Evolutionary conservation across 2,888 invertebrate species (phyloP), one percentile per base, ranked within the genome.

Genomic region (Xylota segnis): DNA sequence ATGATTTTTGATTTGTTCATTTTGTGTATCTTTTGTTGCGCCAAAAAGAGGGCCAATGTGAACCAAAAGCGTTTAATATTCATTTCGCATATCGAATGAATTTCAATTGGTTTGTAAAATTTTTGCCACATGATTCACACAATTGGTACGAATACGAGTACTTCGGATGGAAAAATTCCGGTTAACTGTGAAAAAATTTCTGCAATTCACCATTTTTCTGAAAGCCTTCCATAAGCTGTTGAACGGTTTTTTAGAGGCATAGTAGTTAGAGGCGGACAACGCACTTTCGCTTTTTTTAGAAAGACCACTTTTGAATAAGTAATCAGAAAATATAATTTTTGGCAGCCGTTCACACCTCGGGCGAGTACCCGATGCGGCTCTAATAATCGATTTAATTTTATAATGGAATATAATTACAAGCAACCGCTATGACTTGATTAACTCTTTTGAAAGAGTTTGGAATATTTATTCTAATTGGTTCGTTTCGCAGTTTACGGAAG

Each of bases 31-130:
- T 27, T 16, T 32, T 45, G n/a, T 45, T 12, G 12, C 43, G 9
- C 45, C 34, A 27, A 18, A 52, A 52, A 68, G 40, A 68, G 59
- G 43, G 63, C 54, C 52, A 14, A 40, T 14, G 7, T 50, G 16
- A 32, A 32, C 34, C 32, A 43, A 66, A 50, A 5, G 50, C 7
- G 23, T 70, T 70, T 66, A 37, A 63, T 34, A 77, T 77, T 77
- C 76, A 43, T 59, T 61, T 6, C 54, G 54, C 77, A 77, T 70
- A 63, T 54, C 77, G 23, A 77, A 77, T 61, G 32, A 52, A 61
- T 50, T 54, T 32, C 43, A 10, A 54, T 52, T 52, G 32, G 27
- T 52, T 52, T 52, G 37, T 27, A 32, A 47, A 65, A 45, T 47
- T 12, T 18, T 65, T 10, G 47, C 45, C 52, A 63, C 59, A 59